phyloP scores from a whole-genome alignment of 2,797 vertebrate species.

The Melanotaenia pygmaea region DNA sequence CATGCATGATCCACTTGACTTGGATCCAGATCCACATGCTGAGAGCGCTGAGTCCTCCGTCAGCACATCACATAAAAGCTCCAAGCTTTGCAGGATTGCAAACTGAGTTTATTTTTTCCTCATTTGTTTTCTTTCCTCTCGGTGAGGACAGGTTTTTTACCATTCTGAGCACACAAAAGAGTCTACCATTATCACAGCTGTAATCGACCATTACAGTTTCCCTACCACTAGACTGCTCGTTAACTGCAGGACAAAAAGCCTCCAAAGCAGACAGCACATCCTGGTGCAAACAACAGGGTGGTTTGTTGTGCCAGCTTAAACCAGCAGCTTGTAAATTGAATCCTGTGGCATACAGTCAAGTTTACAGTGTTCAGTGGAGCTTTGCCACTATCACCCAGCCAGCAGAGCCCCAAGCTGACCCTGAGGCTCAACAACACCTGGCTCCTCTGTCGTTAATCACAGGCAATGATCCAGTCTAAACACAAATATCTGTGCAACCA shows the following conservation, averaged over 20 bases:
- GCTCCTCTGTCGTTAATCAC: constrained; percentile 63
- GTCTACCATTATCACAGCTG: constrained; percentile 73
- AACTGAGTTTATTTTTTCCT: constrained; percentile 61
- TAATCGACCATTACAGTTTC: constrained; percentile 73
- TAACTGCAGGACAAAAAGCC: constrained; percentile 73
- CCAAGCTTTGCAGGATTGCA: constrained; percentile 62
- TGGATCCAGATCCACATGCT: constrained; percentile 60
- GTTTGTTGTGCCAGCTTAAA: constrained; percentile 70
- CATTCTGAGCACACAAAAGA: constrained; percentile 67
- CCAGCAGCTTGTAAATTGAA: constrained; percentile 81
- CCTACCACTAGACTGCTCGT: constrained; percentile 70
- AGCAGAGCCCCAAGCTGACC: constrained; percentile 70
- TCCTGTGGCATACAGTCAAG: constrained; percentile 75
- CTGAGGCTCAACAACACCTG: constrained; percentile 71
- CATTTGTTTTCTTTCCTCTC: constrained; percentile 71
- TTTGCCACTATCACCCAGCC: constrained; percentile 67
- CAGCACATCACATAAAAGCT: constrained; percentile 71
- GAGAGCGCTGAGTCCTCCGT: constrained; percentile 59
- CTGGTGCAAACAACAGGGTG: constrained; percentile 69
- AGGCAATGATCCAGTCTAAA: constrained; percentile 63
- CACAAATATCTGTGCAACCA: constrained; percentile 46
- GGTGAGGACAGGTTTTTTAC: constrained; percentile 60
- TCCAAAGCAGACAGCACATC: constrained; percentile 66
- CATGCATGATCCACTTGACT: constrained; percentile 64
- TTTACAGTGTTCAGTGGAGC: constrained; percentile 73